Percentiles rank a stretch among this genome's conserved stretches.
phyloP scores from a whole-genome alignment of 2,113 vertebrate genomes.

The Corvus moneduloides region DNA sequence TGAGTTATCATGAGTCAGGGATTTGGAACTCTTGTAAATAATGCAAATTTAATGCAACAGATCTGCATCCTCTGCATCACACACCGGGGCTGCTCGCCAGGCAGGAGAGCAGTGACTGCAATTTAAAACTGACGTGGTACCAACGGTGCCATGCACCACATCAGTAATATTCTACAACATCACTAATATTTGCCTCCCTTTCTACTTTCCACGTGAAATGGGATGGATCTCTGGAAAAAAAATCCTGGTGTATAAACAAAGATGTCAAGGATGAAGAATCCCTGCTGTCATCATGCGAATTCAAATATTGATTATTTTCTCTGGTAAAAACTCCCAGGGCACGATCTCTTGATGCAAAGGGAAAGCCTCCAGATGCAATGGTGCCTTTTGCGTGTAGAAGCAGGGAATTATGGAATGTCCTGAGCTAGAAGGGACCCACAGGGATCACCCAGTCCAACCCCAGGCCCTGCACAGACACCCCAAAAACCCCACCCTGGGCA shows the following conservation, averaged over 20 bases:
- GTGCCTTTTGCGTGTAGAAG: background rate
- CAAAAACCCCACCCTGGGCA: background rate
- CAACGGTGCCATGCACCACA: background rate
- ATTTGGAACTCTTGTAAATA: background rate
- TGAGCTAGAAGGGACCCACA: background rate
- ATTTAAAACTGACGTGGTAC: background rate
- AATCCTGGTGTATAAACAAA: background rate
- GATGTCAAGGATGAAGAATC: background rate
- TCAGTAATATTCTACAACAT: background rate
- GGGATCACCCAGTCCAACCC: background rate
- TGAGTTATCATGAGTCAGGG: background rate
- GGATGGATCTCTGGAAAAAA: background rate
- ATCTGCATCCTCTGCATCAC: background rate
- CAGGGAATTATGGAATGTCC: background rate
- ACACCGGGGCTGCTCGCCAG: background rate
- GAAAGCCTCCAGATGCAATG: background rate
- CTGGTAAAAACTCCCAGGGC: background rate
- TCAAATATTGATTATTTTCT: background rate
- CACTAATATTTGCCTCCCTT: background rate
- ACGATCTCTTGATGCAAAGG: background rate
- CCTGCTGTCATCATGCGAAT: background rate
- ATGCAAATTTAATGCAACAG: background rate
- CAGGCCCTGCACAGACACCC: background rate
- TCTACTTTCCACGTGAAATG: background rate
- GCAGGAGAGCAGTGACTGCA: background rate